A percentile compares a stretch with the other conserved stretches of the same genome.
Evolutionary conservation across 2,888 invertebrate genomes (phyloP).

Genomic region (Cryptosula pallasiana): DNA sequence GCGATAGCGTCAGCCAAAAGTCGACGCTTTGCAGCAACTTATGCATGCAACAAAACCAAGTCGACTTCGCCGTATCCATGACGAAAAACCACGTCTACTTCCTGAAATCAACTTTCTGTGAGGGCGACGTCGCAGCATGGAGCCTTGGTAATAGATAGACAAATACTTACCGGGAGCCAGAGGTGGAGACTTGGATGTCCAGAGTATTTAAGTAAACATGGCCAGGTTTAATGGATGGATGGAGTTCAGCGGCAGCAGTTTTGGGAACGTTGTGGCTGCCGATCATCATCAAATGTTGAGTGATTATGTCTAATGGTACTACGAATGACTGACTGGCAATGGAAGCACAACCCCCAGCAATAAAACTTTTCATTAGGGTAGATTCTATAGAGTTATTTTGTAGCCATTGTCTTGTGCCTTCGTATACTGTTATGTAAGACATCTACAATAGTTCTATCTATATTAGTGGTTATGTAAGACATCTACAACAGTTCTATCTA

Average conservation of each 20-base stretch:
- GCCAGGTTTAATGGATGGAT: constrained; percentile 3
- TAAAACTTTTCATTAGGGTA: constrained; percentile 60
- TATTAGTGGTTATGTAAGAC: too few relatives aligned
- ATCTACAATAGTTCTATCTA: too few relatives aligned
- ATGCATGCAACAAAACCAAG: too few relatives aligned
- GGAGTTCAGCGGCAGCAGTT: background rate
- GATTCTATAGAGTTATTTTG: constrained; percentile 59
- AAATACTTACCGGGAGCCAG: background rate
- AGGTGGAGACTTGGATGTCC: background rate
- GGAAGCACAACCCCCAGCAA: constrained; percentile 86
- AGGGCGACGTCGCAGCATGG: too few relatives aligned
- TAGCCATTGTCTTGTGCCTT: constrained; percentile 77
- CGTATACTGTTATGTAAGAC: constrained; percentile 84
- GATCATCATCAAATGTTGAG: constrained; percentile 92
- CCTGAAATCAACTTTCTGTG: too few relatives aligned
- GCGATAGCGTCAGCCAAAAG: too few relatives aligned
- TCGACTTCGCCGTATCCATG: too few relatives aligned
- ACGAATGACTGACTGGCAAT: constrained; percentile 89
- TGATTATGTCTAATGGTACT: constrained; percentile 92
- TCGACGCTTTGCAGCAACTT: too few relatives aligned
- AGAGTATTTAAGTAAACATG: background rate
- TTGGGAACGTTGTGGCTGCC: constrained; percentile 55
- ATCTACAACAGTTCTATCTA: too few relatives aligned
- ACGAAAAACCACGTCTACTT: too few relatives aligned
- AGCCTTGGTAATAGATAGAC: too few relatives aligned